Base-by-base conservation (phyloP, 2,797 vertebrate genomes). In the Chaenodraco wilsoni region DNA sequence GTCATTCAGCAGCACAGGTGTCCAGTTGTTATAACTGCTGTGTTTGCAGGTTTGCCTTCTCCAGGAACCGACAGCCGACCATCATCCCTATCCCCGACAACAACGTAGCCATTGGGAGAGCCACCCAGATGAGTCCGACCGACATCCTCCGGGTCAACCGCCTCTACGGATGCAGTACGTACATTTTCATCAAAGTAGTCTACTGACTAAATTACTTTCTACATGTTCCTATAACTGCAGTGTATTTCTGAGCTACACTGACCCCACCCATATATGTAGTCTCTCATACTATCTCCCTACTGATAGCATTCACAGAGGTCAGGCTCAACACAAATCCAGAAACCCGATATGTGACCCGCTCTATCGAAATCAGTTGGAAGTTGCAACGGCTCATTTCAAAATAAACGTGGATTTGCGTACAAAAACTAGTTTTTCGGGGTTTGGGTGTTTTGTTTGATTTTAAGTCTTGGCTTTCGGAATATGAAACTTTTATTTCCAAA, bases 131-230 rank as follows among this genome's bases (percentile, higher is more conserved):
- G 90, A 87, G 87, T 46, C 0, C 17, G 0, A 67, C 0, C 0
- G 92, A 93, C 86, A 92, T 93, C 52, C 75, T 81, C 0, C 75
- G 92, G 1, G 62, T 93, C 41, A 92, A 93, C 67, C 65, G 66
- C 31, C 91, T 93, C 5, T 93, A 93, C 5, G 0, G 0, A 3
- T 93, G 92, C 81, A 85, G 89, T 92, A 76, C 0, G 88, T 87
- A 61, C 5, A 12, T 19, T n/a, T 19, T n/a, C 27, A 44, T 6
- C 2, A 11, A 33, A 51, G 1, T 8, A 14, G 2, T 3, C 1
- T 15, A 9, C 9, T 27, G 7, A 50, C 40, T 19, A 15, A n/a
- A 21, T 2, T 11, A 40, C n/a, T 11, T 48, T 31, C 9, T 40
- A 17, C 13, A 33, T 9, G 3, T 48, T 56, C 49, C n/a, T 48